phyloP scores from a whole-genome alignment of 2,888 invertebrate genomes.

The Orchesellides sinensis region DNA sequence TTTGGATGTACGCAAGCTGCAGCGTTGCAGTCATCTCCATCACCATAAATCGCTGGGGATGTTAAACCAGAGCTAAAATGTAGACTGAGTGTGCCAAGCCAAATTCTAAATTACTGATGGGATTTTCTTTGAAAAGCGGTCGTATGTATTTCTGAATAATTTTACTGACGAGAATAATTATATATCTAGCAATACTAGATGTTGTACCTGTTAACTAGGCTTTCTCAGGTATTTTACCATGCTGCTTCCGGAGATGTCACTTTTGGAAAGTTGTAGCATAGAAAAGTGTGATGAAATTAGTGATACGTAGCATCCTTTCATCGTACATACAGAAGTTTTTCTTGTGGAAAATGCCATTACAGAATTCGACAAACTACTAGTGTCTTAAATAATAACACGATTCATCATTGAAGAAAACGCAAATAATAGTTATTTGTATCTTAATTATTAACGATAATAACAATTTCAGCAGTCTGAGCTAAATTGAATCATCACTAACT shows the following conservation, averaged over 20 bases:
- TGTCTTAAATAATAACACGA: not conserved
- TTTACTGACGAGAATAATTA: no score
- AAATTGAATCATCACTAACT: not conserved
- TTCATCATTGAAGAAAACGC: not conserved
- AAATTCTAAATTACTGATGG: slow-evolving; percentile 28
- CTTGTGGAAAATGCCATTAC: not conserved
- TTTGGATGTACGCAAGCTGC: slow-evolving; percentile 70
- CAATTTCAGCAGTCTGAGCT: not conserved
- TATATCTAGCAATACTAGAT: slow-evolving; percentile 3
- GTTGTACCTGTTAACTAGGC: slow-evolving; percentile 34
- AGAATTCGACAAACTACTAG: not conserved
- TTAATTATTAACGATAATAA: no score
- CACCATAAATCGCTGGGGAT: slow-evolving; percentile 35
- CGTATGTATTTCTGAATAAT: no score
- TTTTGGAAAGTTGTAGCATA: not conserved
- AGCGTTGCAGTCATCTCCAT: slow-evolving; percentile 62
- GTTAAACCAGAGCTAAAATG: slow-evolving; percentile 23
- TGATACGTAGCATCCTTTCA: no score
- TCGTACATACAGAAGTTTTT: no score
- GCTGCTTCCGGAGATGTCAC: slow-evolving; percentile 1
- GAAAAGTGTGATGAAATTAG: slow-evolving; percentile 31
- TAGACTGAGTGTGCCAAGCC: slow-evolving; percentile 72
- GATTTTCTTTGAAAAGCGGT: no score
- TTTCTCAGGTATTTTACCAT: slow-evolving; percentile 6
- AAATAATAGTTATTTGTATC: not conserved